Conservation (phyloP, 2,888 invertebrate species). For the Nemotelus nigrinus region DNA sequence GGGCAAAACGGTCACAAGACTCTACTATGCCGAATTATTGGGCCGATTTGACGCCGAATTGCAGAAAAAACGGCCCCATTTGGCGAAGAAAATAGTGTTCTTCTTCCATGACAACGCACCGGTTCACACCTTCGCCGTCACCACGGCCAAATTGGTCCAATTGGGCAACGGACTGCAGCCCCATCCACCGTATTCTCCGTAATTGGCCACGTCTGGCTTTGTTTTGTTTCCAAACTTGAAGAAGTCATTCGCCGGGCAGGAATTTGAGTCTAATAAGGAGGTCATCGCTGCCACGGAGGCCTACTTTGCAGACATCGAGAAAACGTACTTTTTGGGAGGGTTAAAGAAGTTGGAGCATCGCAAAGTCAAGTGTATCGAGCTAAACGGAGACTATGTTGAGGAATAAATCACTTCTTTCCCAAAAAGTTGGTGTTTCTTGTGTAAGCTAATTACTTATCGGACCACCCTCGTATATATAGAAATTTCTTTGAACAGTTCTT, state of each 20-base stretch:
- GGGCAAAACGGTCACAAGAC: too few relatives aligned
- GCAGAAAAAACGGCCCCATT: too few relatives aligned
- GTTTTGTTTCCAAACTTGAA: slow-evolving; percentile 38
- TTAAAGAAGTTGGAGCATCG: slow-evolving; percentile 33
- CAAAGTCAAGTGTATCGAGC: slow-evolving; percentile 35
- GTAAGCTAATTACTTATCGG: slow-evolving; percentile 15
- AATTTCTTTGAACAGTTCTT: too few relatives aligned
- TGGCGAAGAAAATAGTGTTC: too few relatives aligned
- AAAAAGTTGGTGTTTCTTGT: slow-evolving; percentile 12
- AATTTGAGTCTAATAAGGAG: slow-evolving; percentile 42
- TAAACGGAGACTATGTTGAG: slow-evolving; percentile 29
- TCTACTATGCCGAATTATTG: too few relatives aligned
- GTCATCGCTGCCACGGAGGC: slow-evolving; percentile 47
- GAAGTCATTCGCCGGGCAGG: slow-evolving; percentile 30
- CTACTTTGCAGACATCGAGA: slow-evolving; percentile 38
- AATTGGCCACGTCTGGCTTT: slow-evolving; percentile 26
- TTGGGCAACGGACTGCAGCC: too few relatives aligned
- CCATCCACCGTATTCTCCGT: slow-evolving; percentile 24
- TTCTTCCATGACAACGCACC: too few relatives aligned
- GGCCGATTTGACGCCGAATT: too few relatives aligned
- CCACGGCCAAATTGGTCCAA: neutral
- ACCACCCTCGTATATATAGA: slow-evolving; percentile 7
- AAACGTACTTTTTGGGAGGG: slow-evolving; percentile 27
- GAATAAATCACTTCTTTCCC: neutral
- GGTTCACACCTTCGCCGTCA: neutral